Evolutionary conservation across 1,140 invertebrate genomes (phyloP).

Genomic region (Ips typographus): DNA sequence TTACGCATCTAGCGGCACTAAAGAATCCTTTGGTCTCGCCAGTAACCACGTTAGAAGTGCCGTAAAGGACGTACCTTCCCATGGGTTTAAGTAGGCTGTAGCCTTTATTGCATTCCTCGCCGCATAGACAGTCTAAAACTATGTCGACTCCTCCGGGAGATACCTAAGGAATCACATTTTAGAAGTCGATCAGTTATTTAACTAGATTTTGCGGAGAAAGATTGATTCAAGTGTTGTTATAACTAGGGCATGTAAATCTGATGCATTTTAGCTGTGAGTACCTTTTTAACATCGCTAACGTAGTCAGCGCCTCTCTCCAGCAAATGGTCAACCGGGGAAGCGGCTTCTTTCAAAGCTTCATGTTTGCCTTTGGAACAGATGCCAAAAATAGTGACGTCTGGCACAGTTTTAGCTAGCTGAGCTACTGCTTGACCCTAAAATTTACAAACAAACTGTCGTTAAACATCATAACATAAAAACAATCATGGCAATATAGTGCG

Average conservation of each 20-base stretch:
- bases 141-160: conserved; percentile 81
- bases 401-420: conserved; percentile 79
- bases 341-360: conserved; percentile 70
- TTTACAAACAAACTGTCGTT: background rate
- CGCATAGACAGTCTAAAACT: conserved; percentile 84
- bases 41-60: conserved; percentile 81
- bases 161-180: conserved; percentile 47
- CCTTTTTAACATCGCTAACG: conserved; percentile 76
- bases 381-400: conserved; percentile 80
- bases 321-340: conserved; percentile 72
- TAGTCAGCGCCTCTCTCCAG: conserved; percentile 79
- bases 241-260: too few relatives aligned
- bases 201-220: background rate
- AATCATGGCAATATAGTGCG: too few relatives aligned
- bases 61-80: conserved; percentile 87
- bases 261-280: background rate
- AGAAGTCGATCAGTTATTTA: too few relatives aligned
- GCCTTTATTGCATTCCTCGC: conserved; percentile 84
- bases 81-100: conserved; percentile 83
- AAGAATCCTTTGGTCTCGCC: conserved; percentile 89
- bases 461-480: too few relatives aligned
- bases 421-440: conserved; percentile 78
- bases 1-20: conserved; percentile 81
- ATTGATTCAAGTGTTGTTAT: background rate
- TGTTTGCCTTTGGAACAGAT: conserved; percentile 85